Evolutionary conservation across 1,140 invertebrate species (phyloP).

Genomic region (Proctacanthus coquilletti): DNA sequence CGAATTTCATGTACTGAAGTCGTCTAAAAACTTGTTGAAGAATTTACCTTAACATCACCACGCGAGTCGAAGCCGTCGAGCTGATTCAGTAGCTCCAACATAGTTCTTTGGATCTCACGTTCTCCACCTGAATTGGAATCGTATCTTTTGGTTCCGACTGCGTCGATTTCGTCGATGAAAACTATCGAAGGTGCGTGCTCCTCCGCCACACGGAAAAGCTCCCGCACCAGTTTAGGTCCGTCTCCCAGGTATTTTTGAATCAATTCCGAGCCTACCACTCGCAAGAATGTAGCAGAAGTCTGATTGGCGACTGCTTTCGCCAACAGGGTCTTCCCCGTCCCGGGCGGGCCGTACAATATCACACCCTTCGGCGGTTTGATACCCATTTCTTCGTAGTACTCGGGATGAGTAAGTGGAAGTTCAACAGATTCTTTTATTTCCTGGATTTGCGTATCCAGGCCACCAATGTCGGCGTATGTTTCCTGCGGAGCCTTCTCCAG

Average conservation of each 20-base stretch:
- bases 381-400: constrained; percentile 99
- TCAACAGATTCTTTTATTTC: constrained; percentile 99
- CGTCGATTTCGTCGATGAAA: constrained; percentile 99
- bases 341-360: constrained; percentile 95
- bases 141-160: constrained; percentile 97
- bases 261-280: constrained; percentile 96
- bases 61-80: constrained; percentile 96
- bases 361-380: constrained; percentile 99
- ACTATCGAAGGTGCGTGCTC: constrained; percentile 99
- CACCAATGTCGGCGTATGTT: constrained; percentile 99
- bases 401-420: constrained; percentile 94
- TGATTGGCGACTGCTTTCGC: constrained; percentile 99
- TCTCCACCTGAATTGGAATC: constrained; percentile 99
- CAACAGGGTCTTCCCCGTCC: constrained; percentile 94
- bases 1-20: constrained; percentile 5
- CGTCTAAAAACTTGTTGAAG: too few relatives aligned
- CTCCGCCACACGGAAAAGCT: constrained; percentile 95
- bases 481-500: constrained; percentile 99
- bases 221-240: constrained; percentile 95
- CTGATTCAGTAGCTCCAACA: constrained; percentile 98
- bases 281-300: constrained; percentile 95
- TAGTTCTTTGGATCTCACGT: constrained; percentile 98
- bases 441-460: constrained; percentile 98
- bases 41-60: constrained; percentile 77
- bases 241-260: constrained; percentile 99